Evolutionary conservation across 2,888 invertebrate genomes (phyloP).

Genomic region (Pimpla rufipes): DNA sequence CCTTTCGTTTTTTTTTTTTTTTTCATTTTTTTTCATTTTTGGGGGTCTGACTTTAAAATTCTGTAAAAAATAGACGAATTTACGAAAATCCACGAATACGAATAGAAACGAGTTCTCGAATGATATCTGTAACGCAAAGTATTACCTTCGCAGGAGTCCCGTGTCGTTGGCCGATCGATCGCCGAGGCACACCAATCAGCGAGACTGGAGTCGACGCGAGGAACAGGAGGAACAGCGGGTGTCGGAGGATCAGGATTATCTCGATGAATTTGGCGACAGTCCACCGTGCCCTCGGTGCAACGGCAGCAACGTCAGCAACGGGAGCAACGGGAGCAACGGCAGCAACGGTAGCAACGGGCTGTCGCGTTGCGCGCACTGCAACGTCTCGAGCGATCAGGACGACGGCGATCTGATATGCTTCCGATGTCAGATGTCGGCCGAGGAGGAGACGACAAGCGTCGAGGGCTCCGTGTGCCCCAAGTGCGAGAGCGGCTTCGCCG

Average conservation of each 20-base stretch:
- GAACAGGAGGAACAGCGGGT: constrained; percentile 31
- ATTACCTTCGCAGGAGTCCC: constrained; percentile 37
- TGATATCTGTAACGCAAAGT: no score
- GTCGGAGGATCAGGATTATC: constrained; percentile 41
- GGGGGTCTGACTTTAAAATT: no score
- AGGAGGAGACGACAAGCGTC: constrained; percentile 70
- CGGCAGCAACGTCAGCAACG: constrained; percentile 47
- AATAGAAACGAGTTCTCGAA: not conserved
- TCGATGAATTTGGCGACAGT: constrained; percentile 71
- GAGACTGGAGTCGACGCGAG: constrained; percentile 16
- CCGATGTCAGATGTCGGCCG: constrained; percentile 79
- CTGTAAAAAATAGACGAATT: no score
- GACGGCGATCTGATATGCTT: constrained; percentile 83
- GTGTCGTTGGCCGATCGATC: constrained; percentile 29
- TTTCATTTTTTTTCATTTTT: no score
- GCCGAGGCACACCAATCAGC: constrained; percentile 26
- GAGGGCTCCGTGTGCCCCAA: constrained; percentile 73
- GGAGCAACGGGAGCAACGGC: constrained; percentile 35
- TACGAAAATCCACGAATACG: no score
- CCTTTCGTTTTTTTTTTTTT: no score
- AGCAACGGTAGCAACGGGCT: constrained; percentile 41
- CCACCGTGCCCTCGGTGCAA: constrained; percentile 76
- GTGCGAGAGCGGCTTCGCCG: constrained; percentile 75
- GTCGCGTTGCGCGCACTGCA: constrained; percentile 75
- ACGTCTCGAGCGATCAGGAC: constrained; percentile 77